These are phyloP conservation scores for Dolichotis patagonum DNA, from an alignment of 2,113 vertebrate genomes.

Conservation along the genomic window DNA sequence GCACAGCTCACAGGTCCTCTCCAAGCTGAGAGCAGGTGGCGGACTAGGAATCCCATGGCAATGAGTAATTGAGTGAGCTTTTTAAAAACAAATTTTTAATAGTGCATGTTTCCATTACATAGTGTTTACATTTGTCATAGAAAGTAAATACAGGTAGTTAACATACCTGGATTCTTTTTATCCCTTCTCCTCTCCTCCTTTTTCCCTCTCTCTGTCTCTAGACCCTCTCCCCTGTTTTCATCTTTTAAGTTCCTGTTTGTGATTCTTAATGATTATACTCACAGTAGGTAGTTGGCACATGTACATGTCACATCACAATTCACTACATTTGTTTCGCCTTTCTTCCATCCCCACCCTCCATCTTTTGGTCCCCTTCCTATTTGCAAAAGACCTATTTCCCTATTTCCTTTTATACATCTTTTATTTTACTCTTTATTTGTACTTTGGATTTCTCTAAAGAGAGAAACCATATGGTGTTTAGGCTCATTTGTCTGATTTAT, in stretches of 20 bases:
- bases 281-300: background rate
- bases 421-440: background rate
- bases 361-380: background rate
- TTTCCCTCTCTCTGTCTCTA: background rate
- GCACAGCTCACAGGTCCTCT: background rate
- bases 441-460: background rate
- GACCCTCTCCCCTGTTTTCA: too few relatives aligned
- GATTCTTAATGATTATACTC: background rate
- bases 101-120: background rate
- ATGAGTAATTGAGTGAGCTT: background rate
- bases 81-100: background rate
- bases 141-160: background rate
- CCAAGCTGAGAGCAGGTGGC: background rate
- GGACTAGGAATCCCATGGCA: too few relatives aligned
- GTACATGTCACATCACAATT: background rate
- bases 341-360: background rate
- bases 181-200: background rate
- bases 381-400: background rate
- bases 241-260: background rate
- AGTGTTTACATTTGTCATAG: background rate
- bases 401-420: background rate
- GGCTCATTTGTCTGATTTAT: background rate
- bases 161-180: background rate
- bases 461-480: background rate
- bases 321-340: background rate